These are phyloP conservation scores for Hyposoter didymator DNA, from an alignment of 2,888 invertebrate species.

Conservation along the genomic window DNA sequence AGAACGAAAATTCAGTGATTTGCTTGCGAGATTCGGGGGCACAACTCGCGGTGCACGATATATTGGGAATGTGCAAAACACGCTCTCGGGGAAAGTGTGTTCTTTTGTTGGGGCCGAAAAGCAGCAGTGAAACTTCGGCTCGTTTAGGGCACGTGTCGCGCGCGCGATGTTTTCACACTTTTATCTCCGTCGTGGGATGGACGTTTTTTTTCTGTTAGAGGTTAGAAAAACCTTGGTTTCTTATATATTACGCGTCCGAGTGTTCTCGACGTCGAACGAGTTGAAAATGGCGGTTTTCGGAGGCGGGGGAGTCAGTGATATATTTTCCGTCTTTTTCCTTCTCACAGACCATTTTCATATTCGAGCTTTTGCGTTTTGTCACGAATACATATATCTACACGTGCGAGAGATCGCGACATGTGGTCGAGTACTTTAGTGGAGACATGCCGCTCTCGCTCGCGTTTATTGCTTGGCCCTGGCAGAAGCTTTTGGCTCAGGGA, in stretches of 20 bases:
- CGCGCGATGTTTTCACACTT: constrained; percentile 34
- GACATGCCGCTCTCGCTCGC: constrained; percentile 64
- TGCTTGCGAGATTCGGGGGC: not conserved
- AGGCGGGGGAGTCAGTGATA: constrained; percentile 30
- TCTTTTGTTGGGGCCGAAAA: constrained; percentile 10
- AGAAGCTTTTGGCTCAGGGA: constrained; percentile 61
- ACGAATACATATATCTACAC: not conserved
- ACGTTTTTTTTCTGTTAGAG: constrained; percentile 30
- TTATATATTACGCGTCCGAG: constrained; percentile 68
- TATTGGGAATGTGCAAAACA: constrained; percentile 17
- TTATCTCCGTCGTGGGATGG: constrained; percentile 52
- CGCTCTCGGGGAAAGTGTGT: constrained; percentile 5
- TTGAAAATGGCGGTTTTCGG: constrained; percentile 21
- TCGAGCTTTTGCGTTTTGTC: constrained; percentile 78
- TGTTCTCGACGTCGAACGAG: constrained; percentile 68
- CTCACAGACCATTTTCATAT: constrained; percentile 73
- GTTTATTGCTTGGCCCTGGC: constrained; percentile 54
- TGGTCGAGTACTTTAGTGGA: constrained; percentile 78
- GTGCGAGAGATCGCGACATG: constrained; percentile 79
- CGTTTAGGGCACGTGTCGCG: constrained; percentile 78
- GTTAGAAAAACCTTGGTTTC: constrained; percentile 70
- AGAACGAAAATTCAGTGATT: not conserved
- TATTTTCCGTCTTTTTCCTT: constrained; percentile 64
- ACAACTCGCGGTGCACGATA: not conserved
- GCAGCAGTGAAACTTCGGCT: constrained; percentile 73